Percentiles rank a stretch among this genome's conserved stretches.
These are phyloP conservation scores for Lasioglossum baleicum DNA, from an alignment of 1,140 invertebrate species.

Conservation along the genomic window DNA sequence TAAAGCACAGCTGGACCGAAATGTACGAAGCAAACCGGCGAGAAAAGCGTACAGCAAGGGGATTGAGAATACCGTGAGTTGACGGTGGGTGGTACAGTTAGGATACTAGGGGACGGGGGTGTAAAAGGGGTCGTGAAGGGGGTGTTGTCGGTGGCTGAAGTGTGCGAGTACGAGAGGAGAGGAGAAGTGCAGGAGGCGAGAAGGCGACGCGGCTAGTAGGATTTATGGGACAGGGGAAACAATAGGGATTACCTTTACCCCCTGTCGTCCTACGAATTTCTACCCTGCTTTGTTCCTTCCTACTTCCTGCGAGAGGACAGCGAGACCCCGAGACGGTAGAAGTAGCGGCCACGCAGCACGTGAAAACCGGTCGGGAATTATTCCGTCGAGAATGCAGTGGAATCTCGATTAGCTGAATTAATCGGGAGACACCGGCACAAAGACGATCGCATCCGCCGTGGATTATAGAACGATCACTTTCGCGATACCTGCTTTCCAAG, in stretches of 20 bases:
- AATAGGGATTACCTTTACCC: constrained; percentile 71
- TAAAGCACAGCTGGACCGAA: constrained; percentile 71
- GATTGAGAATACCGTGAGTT: constrained; percentile 35
- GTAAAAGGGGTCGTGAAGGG: background rate
- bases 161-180: constrained; percentile 22
- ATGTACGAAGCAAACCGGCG: constrained; percentile 66
- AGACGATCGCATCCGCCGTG: background rate
- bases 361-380: constrained; percentile 33
- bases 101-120: background rate
- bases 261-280: constrained; percentile 19
- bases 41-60: constrained; percentile 42
- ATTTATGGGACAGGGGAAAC: constrained; percentile 71
- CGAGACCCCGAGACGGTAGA: constrained; percentile 35
- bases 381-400: background rate
- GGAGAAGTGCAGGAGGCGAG: constrained; percentile 48
- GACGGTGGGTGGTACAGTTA: background rate
- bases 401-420: background rate
- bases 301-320: constrained; percentile 38
- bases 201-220: constrained; percentile 50
- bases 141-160: constrained; percentile 54
- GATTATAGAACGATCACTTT: constrained; percentile 1
- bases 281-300: constrained; percentile 37
- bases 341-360: constrained; percentile 15
- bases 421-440: background rate
- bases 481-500: background rate